A percentile compares a stretch with the other conserved stretches of the same genome.
Evolutionary conservation across 2,888 invertebrate genomes (phyloP).

Genomic region (Andricus curvator): DNA sequence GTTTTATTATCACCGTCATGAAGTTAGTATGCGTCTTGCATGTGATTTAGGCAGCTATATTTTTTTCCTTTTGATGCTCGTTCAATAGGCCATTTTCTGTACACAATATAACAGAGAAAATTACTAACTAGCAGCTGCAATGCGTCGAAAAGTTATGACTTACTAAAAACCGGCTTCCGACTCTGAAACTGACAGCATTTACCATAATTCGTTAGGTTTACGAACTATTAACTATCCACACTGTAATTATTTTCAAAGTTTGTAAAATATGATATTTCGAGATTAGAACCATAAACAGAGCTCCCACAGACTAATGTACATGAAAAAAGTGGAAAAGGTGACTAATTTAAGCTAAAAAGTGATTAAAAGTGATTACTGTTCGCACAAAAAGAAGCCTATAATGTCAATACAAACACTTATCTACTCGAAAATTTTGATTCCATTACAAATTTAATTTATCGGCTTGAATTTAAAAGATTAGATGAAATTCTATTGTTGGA

Average conservation of each 20-base stretch:
- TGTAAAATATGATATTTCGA: constrained; percentile 5
- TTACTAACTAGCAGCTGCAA: constrained; percentile 37
- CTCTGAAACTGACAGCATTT: constrained; percentile 19
- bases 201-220: constrained; percentile 26
- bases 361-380: too few relatives aligned
- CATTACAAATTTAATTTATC: too few relatives aligned
- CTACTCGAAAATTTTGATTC: too few relatives aligned
- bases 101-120: constrained; percentile 21
- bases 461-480: too few relatives aligned
- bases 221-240: constrained; percentile 20
- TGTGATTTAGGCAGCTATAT: constrained; percentile 14
- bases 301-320: too few relatives aligned
- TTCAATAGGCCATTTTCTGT: constrained; percentile 8
- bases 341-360: too few relatives aligned
- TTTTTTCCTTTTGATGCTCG: constrained; percentile 6
- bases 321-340: too few relatives aligned
- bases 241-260: constrained; percentile 10
- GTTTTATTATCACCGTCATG: constrained; percentile 23
- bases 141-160: constrained; percentile 38
- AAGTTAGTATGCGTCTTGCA: not conserved
- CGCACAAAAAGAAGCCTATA: too few relatives aligned
- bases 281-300: not conserved
- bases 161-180: constrained; percentile 15
- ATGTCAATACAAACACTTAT: too few relatives aligned
- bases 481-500: too few relatives aligned